Percentiles rank a stretch among this genome's conserved stretches.
These are phyloP conservation scores for Thalassoma bifasciatum DNA, from an alignment of 2,113 vertebrate species.

Conservation along the genomic window DNA sequence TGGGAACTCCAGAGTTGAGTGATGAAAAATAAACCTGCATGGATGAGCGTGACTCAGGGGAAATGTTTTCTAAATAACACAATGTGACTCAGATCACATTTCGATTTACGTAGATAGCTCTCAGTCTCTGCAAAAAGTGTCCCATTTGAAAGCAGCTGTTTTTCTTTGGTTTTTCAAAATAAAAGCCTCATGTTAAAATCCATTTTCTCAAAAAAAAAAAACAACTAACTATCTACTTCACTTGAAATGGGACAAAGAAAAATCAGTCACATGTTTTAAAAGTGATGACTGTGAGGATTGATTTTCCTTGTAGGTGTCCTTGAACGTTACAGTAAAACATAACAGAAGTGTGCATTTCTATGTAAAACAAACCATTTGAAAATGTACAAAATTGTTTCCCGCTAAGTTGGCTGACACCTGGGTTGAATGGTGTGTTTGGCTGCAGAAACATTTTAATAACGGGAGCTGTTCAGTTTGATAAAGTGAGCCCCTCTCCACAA, in stretches of 20 bases:
- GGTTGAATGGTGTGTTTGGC: constrained; percentile 20
- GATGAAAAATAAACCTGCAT: not conserved
- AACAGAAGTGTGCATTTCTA: constrained; percentile 46
- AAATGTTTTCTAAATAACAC: not conserved
- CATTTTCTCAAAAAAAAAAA: too few species aligned
- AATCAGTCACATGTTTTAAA: not conserved
- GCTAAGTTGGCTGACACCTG: constrained; percentile 1
- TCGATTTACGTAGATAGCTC: too few species aligned
- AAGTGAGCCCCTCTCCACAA: not conserved
- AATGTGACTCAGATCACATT: too few species aligned
- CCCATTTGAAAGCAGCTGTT: not conserved
- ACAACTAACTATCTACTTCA: too few species aligned
- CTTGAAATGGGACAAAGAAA: constrained; percentile 1
- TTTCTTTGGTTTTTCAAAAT: constrained; percentile 22
- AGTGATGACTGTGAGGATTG: not conserved
- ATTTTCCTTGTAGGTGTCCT: constrained; percentile 11
- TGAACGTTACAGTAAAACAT: constrained; percentile 30
- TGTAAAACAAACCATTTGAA: not conserved
- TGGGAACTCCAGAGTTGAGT: not conserved
- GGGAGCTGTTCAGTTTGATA: not conserved
- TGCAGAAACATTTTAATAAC: constrained; percentile 18
- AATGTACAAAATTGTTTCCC: not conserved
- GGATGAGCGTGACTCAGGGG: not conserved
- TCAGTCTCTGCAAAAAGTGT: not conserved
- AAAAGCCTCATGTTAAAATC: not conserved